Percentiles rank a stretch among this genome's conserved stretches.
These are phyloP conservation scores for Cinclus cinclus DNA, from an alignment of 2,113 vertebrate genomes.

Conservation along the genomic window DNA sequence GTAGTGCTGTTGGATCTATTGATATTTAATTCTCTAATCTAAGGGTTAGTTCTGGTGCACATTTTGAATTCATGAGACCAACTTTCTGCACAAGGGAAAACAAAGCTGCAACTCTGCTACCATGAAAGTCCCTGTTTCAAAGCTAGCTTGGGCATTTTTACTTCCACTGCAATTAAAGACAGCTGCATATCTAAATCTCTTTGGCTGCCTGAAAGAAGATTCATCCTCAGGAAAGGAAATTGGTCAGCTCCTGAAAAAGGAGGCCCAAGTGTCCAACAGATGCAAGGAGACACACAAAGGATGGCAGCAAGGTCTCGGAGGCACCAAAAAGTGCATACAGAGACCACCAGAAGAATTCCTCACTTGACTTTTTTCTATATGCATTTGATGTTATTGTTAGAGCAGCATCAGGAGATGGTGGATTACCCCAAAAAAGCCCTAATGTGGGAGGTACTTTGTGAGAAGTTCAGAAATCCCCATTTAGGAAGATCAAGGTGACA, in stretches of 20 bases:
- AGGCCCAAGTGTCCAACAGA: not conserved
- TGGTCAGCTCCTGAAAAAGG: not conserved
- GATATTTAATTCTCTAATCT: not conserved
- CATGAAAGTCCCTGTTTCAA: not conserved
- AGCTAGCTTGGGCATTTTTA: slow-evolving; percentile 7
- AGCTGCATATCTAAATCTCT: slow-evolving; percentile 29
- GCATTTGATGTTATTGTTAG: not conserved
- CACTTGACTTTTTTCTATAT: not conserved
- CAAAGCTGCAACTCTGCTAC: not conserved
- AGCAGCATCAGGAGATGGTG: not conserved
- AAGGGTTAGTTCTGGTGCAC: not conserved
- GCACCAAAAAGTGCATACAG: not conserved
- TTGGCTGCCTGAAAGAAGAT: not conserved
- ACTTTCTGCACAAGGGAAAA: not conserved
- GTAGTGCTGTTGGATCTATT: not conserved
- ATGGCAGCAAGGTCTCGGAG: not conserved
- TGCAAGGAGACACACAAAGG: not conserved
- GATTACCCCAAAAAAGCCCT: not conserved
- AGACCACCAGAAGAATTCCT: not conserved
- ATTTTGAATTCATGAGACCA: not conserved
- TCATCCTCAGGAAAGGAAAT: not conserved
- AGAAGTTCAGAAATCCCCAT: not conserved
- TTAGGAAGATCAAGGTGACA: not conserved
- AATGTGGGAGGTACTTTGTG: not conserved
- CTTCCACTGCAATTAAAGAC: not conserved